These are phyloP conservation scores for Xiphias gladius DNA, from an alignment of 2,113 vertebrate genomes.

Conservation along the genomic window DNA sequence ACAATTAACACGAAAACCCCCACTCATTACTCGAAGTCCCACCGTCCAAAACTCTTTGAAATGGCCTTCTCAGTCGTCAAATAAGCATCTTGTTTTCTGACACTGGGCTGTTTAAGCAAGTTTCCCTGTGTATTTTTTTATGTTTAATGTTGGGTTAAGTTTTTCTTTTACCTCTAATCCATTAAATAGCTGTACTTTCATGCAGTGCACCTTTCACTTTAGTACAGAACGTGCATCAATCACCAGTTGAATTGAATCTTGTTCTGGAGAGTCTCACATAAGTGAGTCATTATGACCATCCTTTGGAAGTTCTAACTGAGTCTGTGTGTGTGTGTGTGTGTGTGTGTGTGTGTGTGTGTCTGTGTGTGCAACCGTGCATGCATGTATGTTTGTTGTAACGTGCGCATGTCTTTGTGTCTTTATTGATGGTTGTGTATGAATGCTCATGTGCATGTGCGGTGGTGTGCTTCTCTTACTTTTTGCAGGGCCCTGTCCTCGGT, in stretches of 20 bases:
- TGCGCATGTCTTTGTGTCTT: background rate
- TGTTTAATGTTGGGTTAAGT: constrained; percentile 44
- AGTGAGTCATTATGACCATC: constrained; percentile 63
- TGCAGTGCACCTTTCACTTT: constrained; percentile 48
- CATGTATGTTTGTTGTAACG: background rate
- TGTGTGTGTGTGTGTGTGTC: background rate
- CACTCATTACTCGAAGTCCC: constrained; percentile 62
- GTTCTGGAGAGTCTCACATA: constrained; percentile 53
- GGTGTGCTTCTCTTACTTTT: constrained; percentile 51
- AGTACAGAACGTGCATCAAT: constrained; percentile 62
- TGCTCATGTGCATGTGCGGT: constrained; percentile 23
- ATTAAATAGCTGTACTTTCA: constrained; percentile 48
- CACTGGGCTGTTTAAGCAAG: constrained; percentile 30
- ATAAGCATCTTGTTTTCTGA: constrained; percentile 68
- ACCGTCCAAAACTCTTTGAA: constrained; percentile 67
- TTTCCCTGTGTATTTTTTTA: constrained; percentile 6
- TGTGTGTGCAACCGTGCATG: constrained; percentile 18
- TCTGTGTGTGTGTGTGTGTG: constrained; percentile 36
- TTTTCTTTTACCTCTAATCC: constrained; percentile 63
- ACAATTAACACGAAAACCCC: constrained; percentile 71
- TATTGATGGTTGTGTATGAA: constrained; percentile 9
- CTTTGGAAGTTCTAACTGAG: constrained; percentile 50
- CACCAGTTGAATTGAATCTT: constrained; percentile 58
- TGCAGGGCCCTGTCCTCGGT: constrained; percentile 87
- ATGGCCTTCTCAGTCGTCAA: constrained; percentile 62